Base-by-base conservation (phyloP, 2,888 invertebrate genomes). In the Macrosoma leucophasiata region DNA sequence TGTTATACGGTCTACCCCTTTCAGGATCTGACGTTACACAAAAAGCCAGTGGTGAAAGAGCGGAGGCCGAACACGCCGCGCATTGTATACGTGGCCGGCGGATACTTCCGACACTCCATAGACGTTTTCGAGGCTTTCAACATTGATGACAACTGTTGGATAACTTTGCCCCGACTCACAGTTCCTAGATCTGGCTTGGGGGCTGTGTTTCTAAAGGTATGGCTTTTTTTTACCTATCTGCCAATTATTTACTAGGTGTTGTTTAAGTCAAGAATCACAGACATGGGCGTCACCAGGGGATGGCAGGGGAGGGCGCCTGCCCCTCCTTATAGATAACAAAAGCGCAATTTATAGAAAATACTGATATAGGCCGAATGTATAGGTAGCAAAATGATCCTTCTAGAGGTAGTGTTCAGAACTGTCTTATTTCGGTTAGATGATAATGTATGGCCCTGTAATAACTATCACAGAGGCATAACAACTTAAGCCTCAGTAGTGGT, bases 81-180 rank as follows among this genome's bases (percentile, higher is more conserved):
- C 34, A 91, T 96, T 45, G 94, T 97, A 46, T 96, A 95, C 74
- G 91, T 96, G 22, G 95, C 94, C 7, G 97, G 97, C 8, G 97
- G 97, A 0, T 97, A 96, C 74, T 89, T 90, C 48, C 85, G 92
- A 39, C 92, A 95, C 62, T 96, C 96, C 0, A 82, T 97, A 39
- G 95, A 94, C 65, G 88, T 92, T 41, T 84, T 97, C 56, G 96
- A 97, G 67, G 94, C 94, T 1, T 96, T 91, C 67, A 95, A 95
- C 69, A 89, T 94, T 8, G 93, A 94, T 54, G 94, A 95, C 53
- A 90, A 90, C 65, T 89, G 90, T 23, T 97, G 97, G 97, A 88
- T 88, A 23, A 88, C 90, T 30, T 82, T 96, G 42, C 91, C 95
- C 1, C 89, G 90, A 56, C 84, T 97, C n/a, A 91, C 94, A 0